Evolutionary conservation across 2,113 vertebrate genomes (phyloP).

Genomic region (Urocolius indicus): DNA sequence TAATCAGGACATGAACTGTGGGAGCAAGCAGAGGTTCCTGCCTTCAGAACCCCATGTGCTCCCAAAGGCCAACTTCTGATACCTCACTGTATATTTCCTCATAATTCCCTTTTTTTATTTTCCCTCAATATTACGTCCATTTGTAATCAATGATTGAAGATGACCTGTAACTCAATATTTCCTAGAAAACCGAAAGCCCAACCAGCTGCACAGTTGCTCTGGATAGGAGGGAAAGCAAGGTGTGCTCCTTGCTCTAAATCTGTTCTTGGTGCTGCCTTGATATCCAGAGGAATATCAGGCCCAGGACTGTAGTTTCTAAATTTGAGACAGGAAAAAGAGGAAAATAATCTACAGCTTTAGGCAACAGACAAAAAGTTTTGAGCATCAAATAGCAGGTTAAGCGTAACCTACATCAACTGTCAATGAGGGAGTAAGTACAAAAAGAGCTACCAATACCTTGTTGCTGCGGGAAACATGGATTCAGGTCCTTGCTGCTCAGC

Average conservation of each 20-base stretch:
- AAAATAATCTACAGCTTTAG: background rate
- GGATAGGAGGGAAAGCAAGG: background rate
- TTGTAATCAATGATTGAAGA: background rate
- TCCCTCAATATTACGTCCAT: background rate
- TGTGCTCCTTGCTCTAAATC: background rate
- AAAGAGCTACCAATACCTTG: rapidly evolving
- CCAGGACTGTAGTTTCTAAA: background rate
- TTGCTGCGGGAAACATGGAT: background rate
- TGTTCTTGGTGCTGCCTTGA: background rate
- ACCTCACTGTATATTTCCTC: background rate
- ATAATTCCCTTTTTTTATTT: background rate
- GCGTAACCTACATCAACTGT: background rate
- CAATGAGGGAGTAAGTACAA: rapidly evolving
- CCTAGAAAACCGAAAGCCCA: background rate
- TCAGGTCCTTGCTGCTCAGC: background rate
- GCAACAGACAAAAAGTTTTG: background rate
- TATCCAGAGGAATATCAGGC: background rate
- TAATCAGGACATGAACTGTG: background rate
- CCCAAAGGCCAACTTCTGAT: background rate
- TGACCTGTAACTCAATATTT: background rate
- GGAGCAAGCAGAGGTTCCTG: background rate
- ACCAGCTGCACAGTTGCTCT: background rate
- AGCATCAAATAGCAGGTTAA: background rate
- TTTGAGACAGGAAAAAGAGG: background rate
- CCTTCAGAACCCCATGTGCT: background rate